phyloP scores from a whole-genome alignment of 2,888 invertebrate genomes.

The Magallana nippona region DNA sequence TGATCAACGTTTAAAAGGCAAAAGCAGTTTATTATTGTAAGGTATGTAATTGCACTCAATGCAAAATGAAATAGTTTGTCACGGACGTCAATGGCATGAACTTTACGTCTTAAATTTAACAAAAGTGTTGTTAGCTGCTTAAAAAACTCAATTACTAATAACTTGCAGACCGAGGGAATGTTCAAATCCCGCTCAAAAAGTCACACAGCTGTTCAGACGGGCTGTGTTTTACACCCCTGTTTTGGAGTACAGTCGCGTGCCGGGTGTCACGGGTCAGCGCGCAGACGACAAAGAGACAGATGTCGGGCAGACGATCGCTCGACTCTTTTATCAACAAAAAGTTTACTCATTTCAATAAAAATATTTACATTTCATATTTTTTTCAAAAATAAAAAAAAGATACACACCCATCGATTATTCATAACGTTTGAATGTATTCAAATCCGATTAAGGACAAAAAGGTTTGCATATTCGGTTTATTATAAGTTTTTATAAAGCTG shows the following conservation, averaged over 20 bases:
- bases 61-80: too few relatives aligned
- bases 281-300: conserved; percentile 23
- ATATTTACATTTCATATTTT: conserved; percentile 29
- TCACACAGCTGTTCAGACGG: conserved; percentile 14
- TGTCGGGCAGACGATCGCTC: not conserved
- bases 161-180: not conserved
- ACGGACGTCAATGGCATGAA: not conserved
- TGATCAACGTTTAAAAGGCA: too few relatives aligned
- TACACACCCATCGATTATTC: not conserved
- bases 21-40: too few relatives aligned
- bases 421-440: not conserved
- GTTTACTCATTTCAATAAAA: conserved; percentile 30
- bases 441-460: not conserved
- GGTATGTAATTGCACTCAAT: too few relatives aligned
- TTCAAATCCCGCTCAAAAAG: conserved; percentile 31
- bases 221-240: not conserved
- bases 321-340: conserved; percentile 20
- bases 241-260: not conserved
- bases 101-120: not conserved
- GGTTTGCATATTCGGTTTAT: conserved; percentile 4
- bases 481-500: not conserved
- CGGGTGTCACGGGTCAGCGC: not conserved
- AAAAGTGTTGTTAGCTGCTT: not conserved
- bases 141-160: not conserved
- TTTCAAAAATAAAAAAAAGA: not conserved